Percentiles rank a stretch among this genome's conserved stretches.
Conservation (phyloP, 2,113 vertebrate species). For the Aythya baeri region DNA sequence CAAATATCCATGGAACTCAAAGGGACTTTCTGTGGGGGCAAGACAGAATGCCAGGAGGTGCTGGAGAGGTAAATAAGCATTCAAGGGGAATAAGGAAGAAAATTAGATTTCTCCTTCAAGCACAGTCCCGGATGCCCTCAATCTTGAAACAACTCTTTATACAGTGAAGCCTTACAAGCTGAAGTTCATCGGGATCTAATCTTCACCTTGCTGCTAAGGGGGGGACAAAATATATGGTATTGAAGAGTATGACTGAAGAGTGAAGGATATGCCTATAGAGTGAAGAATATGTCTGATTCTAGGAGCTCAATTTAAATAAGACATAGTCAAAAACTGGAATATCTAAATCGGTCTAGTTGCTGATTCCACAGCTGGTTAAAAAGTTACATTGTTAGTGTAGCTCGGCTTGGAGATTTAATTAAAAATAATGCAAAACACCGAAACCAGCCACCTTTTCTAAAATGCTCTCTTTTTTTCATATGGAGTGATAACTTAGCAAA, state of each 20-base stretch:
- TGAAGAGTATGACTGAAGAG: not conserved
- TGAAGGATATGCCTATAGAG: too few species aligned
- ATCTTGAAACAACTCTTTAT: not conserved
- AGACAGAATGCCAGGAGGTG: not conserved
- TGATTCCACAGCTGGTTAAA: not conserved
- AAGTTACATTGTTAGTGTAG: not conserved
- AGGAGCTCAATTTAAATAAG: not conserved
- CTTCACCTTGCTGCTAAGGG: not conserved
- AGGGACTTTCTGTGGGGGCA: not conserved
- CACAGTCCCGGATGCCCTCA: not conserved
- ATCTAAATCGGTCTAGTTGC: not conserved
- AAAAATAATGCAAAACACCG: not conserved
- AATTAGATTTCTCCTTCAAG: not conserved
- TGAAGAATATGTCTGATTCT: not conserved
- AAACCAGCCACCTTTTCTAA: not conserved
- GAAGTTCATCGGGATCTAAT: not conserved
- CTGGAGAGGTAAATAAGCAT: not conserved
- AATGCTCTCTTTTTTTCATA: not conserved
- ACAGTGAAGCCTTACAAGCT: not conserved
- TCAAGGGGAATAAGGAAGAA: not conserved
- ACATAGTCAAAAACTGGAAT: fast-evolving
- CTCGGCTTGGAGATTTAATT: not conserved
- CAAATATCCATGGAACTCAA: not conserved
- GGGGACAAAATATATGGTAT: fast-evolving
- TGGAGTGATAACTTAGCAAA: not conserved